These are phyloP conservation scores for Thamnophis elegans DNA, from an alignment of 2,797 vertebrate species.

Conservation along the genomic window DNA sequence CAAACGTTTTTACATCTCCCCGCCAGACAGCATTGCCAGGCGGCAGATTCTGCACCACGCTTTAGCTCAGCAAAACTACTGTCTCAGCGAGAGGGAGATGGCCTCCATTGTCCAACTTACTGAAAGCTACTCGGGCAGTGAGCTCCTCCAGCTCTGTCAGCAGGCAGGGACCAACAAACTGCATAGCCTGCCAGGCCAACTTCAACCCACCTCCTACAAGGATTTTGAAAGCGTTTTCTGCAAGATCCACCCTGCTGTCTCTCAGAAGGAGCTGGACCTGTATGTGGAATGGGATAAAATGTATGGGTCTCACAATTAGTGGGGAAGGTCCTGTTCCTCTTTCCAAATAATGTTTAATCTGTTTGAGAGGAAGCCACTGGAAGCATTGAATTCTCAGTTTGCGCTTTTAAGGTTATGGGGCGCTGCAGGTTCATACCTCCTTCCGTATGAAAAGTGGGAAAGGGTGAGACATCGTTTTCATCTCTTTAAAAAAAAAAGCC, in stretches of 20 bases:
- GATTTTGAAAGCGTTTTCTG: constrained; percentile 92
- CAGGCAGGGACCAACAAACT: constrained; percentile 81
- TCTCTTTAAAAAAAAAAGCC: constrained; percentile 20
- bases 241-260: constrained; percentile 85
- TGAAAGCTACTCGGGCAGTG: constrained; percentile 86
- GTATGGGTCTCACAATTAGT: constrained; percentile 86
- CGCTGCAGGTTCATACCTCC: neutral
- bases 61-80: constrained; percentile 83
- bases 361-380: constrained; percentile 60
- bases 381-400: constrained; percentile 25
- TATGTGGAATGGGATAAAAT: constrained; percentile 95
- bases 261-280: constrained; percentile 89
- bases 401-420: constrained; percentile 34
- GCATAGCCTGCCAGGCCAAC: constrained; percentile 72
- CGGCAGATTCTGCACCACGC: constrained; percentile 87
- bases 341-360: constrained; percentile 17
- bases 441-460: neutral
- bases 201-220: constrained; percentile 82
- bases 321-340: constrained; percentile 27
- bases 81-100: constrained; percentile 87
- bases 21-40: constrained; percentile 81
- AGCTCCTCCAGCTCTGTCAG: constrained; percentile 90
- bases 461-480: neutral
- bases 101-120: constrained; percentile 84
- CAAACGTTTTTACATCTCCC: constrained; percentile 86